Evolutionary conservation across 2,113 vertebrate genomes (phyloP).

Genomic region (Myiagra hebetior): DNA sequence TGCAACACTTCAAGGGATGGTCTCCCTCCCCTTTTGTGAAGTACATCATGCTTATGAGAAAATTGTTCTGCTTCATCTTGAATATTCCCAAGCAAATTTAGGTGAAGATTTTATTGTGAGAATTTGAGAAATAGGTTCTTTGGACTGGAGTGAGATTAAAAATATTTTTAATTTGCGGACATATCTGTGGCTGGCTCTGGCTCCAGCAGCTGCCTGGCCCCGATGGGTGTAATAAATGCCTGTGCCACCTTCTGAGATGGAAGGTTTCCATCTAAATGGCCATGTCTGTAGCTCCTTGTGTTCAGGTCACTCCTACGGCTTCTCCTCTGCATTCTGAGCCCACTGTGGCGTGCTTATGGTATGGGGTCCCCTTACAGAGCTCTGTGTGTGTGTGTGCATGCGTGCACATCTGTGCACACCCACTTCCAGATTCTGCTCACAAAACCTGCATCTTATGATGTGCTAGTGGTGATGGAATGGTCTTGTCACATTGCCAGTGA

Average conservation of each 20-base stretch:
- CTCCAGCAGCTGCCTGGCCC: neutral
- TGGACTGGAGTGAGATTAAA: neutral
- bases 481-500: neutral
- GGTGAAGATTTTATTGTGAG: neutral
- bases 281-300: fast-evolving
- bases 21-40: neutral
- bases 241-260: neutral
- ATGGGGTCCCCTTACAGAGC: neutral
- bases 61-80: neutral
- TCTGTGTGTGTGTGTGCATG: neutral
- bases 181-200: neutral
- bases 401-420: neutral
- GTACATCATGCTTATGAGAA: neutral
- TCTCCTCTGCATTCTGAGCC: neutral
- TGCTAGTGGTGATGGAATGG: neutral
- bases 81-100: neutral
- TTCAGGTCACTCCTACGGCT: neutral
- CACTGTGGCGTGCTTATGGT: neutral
- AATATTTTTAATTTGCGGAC: neutral
- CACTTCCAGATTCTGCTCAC: neutral
- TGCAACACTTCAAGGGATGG: neutral
- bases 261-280: neutral
- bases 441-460: neutral
- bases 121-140: neutral
- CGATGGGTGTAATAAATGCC: fast-evolving